Percentiles rank a stretch among this genome's conserved stretches.
Conservation (phyloP, 2,797 vertebrate genomes). For the Paramormyrops hopkinsi region DNA sequence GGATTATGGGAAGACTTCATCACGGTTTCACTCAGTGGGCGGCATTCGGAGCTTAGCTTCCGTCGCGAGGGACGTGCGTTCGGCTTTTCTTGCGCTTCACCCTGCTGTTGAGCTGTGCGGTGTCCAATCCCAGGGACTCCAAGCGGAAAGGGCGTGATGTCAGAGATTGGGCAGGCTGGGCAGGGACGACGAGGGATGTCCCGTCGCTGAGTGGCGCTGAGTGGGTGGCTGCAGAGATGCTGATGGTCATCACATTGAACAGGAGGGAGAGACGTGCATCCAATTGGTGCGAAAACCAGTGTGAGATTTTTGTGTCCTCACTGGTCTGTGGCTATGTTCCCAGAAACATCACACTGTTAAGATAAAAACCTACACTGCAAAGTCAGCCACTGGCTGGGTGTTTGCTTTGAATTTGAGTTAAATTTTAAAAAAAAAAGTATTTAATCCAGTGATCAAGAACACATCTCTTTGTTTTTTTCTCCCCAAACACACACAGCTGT, state of each 20-base stretch:
- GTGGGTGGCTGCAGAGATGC: constrained; percentile 49
- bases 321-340: not conserved
- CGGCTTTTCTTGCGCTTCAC: constrained; percentile 71
- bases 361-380: not conserved
- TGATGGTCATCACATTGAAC: constrained; percentile 6
- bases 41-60: constrained; percentile 34
- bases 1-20: not conserved
- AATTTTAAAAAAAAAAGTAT: not conserved
- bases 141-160: constrained; percentile 77
- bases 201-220: constrained; percentile 44
- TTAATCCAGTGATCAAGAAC: not conserved
- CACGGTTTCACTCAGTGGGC: not conserved
- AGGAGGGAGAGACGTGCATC: not conserved
- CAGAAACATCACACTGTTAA: constrained; percentile 1
- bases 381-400: not conserved
- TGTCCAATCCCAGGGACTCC: constrained; percentile 60
- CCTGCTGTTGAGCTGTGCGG: constrained; percentile 46
- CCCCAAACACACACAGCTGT: not conserved
- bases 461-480: not conserved
- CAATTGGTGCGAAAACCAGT: not conserved
- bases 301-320: not conserved
- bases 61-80: constrained; percentile 42
- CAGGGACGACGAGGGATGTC: constrained; percentile 39
- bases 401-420: not conserved
- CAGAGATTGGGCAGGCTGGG: constrained; percentile 47